Base-by-base conservation (phyloP, 2,797 vertebrate genomes). In the Discoglossus pictus region DNA sequence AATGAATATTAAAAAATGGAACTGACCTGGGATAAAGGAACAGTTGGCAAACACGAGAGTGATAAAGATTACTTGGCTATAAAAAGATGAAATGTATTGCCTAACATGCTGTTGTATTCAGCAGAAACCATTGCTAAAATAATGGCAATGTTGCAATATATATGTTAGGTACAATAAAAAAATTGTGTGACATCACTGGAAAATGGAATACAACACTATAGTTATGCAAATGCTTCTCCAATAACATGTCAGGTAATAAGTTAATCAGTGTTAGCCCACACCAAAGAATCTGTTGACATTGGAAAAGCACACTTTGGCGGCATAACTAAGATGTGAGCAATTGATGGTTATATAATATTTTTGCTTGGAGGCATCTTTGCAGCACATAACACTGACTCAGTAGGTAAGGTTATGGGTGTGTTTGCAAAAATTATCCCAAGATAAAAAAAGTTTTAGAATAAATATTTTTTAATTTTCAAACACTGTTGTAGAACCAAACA, bases 261-360 rank as follows among this genome's bases (percentile, higher is more conserved):
- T 43, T 44, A 24, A 74, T 67, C 69, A 73, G 38, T 62, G 36
- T 73, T 69, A 31, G 38, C 23, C 2, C 24, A 66, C 56, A 10
- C 42, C 73, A 70, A 78, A 66, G 42, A 71, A 10, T 61, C 24
- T 72, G 43, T 38, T 42, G 72, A 79, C 55, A 73, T 2, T 71
- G 50, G 54, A 78, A 78, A 21, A 73, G 35, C 44, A 66, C 74
- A 72, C 47, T 50, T 1, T 73, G 63, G 60, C 42, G 56, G 73
- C 48, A 27, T 39, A 69, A 60, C 70, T 67, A 62, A 68, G 35
- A 65, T 46, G 48, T 25, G 11, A 68, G 36, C 46, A 70, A 73
- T 15, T 21, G 18, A 60, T 10, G 12, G 47, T 67, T 72, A 76
- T 60, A 65, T 51, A 72, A 55, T 70, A 60, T 66, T 17, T 70